Conservation (phyloP, 2,113 vertebrate genomes). For the Engystomops pustulosus region DNA sequence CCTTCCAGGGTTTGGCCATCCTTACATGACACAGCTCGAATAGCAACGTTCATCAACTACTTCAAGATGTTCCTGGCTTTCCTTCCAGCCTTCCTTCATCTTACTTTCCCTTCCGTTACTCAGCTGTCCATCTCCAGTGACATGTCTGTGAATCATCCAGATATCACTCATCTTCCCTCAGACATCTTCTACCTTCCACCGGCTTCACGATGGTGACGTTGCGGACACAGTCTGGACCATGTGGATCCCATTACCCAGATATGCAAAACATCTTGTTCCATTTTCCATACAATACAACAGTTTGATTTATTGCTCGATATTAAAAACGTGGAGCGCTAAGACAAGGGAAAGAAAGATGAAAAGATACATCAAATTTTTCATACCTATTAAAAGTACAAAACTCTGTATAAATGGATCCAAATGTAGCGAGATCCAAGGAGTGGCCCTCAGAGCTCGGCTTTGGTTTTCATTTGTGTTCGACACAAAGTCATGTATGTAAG, state of each 20-base stretch:
- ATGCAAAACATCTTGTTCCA: conserved; percentile 80
- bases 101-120: neutral
- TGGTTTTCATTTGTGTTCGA: conserved; percentile 34
- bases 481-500: conserved; percentile 28
- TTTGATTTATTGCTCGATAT: conserved; percentile 84
- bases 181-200: neutral
- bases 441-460: neutral
- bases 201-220: neutral
- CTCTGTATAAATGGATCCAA: conserved; percentile 48
- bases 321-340: conserved; percentile 78
- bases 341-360: conserved; percentile 77
- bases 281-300: conserved; percentile 82
- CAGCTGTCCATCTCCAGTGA: neutral
- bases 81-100: neutral
- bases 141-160: neutral
- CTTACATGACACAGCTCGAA: neutral
- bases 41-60: neutral
- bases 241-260: conserved; percentile 83
- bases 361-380: conserved; percentile 63
- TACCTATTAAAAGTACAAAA: conserved; percentile 63
- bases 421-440: conserved; percentile 33
- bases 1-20: neutral
- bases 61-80: conserved; percentile 1
- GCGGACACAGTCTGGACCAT: conserved; percentile 63
- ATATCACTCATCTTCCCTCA: neutral